Base-by-base conservation (phyloP, 1,140 invertebrate species). In the Helicoverpa armigera region DNA sequence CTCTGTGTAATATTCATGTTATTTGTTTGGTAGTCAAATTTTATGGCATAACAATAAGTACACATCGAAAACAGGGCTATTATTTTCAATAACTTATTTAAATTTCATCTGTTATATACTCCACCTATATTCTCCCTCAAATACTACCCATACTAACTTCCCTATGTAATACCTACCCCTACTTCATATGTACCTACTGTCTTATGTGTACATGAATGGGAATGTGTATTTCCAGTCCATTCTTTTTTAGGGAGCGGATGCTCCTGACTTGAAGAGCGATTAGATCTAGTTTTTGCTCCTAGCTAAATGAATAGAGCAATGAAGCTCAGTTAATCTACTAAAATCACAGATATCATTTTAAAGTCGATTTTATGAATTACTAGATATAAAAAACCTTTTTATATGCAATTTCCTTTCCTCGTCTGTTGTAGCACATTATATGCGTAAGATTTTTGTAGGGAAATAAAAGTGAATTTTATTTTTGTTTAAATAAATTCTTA, bases 401-500 rank as follows among this genome's bases (percentile, higher is more conserved):
- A 9, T 43, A 43, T 43, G 5, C 9, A 9, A 43, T 9, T 1
- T 43, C 9, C 9, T 9, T 43, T 5, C 9, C 35, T 35, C 3
- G 35, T 35, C 9, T 43, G 35, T 43, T 7, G 35, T 43, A 43
- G 9, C 35, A 9, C 35, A 1, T n/a, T n/a, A n/a, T 9, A 9
- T 43, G 3, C 35, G 9, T 43, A 43, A 35, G 35, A 43, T 43
- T 43, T 43, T 5, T 43, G 5, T 43, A 43, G 35, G 53, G 53
- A 53, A 53, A 53, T 13, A 13, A 14, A 14, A 54, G 53, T 54
- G 12, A 14, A 7, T 12, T 35, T 16, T 23, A 75, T 81, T 72
- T 81, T 69, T 58, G 81, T 82, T 74, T 14, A 53, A 51, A 18
- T 10, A 76, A 65, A 77, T 65, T 2, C 31, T 77, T n/a, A 54